Evolutionary conservation across 1,140 invertebrate species (phyloP).

Genomic region (Anastrepha obliqua): DNA sequence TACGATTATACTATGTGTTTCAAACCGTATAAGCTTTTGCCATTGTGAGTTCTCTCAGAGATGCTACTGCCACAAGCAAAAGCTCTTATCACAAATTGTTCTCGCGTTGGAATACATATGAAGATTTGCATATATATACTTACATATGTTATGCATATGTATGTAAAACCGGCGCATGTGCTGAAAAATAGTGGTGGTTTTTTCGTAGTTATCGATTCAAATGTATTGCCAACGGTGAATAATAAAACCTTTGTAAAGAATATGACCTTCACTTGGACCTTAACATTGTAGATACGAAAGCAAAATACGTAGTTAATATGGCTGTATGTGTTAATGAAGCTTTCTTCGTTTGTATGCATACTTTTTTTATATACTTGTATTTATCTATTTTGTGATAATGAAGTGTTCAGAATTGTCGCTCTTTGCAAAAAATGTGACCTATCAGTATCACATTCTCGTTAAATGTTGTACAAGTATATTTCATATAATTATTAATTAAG

Average conservation of each 20-base stretch:
- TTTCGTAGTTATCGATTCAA: constrained; percentile 10
- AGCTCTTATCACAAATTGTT: constrained; percentile 17
- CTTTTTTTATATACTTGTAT: background rate
- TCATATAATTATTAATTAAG: background rate
- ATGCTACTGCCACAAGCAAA: background rate
- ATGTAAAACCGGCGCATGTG: constrained; percentile 29
- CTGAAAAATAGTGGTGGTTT: constrained; percentile 3
- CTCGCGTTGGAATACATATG: constrained; percentile 12
- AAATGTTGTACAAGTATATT: background rate
- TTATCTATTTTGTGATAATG: too few species aligned
- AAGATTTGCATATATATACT: too few species aligned
- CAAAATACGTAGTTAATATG: too few species aligned
- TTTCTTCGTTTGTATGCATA: too few species aligned
- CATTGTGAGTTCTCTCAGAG: background rate
- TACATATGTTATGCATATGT: background rate
- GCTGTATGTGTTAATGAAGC: too few species aligned
- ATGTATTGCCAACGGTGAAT: background rate
- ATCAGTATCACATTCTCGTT: too few species aligned
- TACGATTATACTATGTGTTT: too few species aligned
- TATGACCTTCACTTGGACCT: constrained; percentile 40
- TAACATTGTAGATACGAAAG: constrained; percentile 1
- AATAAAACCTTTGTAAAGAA: constrained; percentile 2
- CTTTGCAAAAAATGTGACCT: too few species aligned
- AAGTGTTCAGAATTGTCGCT: too few species aligned
- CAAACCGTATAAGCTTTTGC: background rate